These are phyloP conservation scores for Patella vulgata DNA, from an alignment of 1,140 invertebrate species.

Conservation along the genomic window DNA sequence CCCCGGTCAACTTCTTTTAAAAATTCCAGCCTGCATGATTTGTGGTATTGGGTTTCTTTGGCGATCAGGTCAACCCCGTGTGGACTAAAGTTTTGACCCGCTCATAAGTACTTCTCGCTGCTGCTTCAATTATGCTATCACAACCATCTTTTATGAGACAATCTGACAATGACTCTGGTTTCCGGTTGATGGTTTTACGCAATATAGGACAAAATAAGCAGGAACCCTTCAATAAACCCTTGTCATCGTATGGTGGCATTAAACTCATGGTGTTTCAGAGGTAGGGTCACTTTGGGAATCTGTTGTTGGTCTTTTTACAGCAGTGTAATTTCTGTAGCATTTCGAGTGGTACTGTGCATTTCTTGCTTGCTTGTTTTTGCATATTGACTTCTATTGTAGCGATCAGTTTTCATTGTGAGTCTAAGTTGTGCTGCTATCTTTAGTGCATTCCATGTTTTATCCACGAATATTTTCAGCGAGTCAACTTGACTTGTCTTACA, in stretches of 20 bases:
- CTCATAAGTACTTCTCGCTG: constrained; percentile 7
- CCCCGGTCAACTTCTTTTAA: background rate
- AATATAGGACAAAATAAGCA: constrained; percentile 16
- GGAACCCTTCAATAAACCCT: constrained; percentile 18
- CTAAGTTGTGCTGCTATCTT: constrained; percentile 9
- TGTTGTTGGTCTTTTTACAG: constrained; percentile 17
- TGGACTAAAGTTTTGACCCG: constrained; percentile 8
- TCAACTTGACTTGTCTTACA: constrained; percentile 2
- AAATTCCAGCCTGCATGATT: constrained; percentile 11
- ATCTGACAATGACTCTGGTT: constrained; percentile 7
- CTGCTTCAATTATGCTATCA: constrained; percentile 6
- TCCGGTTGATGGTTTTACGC: constrained; percentile 7
- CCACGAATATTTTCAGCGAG: constrained; percentile 1
- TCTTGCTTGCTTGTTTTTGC: background rate
- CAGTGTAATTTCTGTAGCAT: constrained; percentile 22
- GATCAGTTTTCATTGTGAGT: constrained; percentile 2
- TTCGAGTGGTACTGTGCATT: constrained; percentile 12
- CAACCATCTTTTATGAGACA: constrained; percentile 15
- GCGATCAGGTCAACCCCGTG: constrained; percentile 20
- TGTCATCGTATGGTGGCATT: background rate
- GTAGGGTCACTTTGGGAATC: background rate
- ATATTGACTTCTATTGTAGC: constrained; percentile 8
- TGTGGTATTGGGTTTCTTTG: constrained; percentile 26
- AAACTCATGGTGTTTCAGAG: constrained; percentile 1
- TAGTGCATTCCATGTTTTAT: background rate